A percentile compares a stretch with the other conserved stretches of the same genome.
Conservation (phyloP, 2,888 invertebrate species). For the Phasia obesa region DNA sequence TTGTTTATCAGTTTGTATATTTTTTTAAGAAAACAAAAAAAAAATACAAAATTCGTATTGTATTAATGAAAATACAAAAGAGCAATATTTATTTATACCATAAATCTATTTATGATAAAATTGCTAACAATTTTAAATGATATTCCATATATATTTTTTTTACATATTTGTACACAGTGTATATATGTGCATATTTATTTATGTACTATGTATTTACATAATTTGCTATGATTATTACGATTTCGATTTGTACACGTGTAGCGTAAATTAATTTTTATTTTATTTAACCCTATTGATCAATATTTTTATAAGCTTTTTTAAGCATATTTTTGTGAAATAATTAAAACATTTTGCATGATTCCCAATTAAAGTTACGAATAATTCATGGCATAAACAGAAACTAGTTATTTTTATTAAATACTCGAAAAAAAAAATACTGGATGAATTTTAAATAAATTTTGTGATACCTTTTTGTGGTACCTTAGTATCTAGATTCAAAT, state of each 20-base stretch:
- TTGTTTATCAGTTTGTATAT: constrained; percentile 42
- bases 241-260: neutral
- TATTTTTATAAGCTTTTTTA: constrained; percentile 10
- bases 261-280: constrained; percentile 5
- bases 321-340: constrained; percentile 18
- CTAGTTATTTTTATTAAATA: neutral
- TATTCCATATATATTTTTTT: neutral
- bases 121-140: constrained; percentile 1
- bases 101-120: constrained; percentile 1
- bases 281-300: constrained; percentile 22
- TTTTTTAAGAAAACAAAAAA: constrained; percentile 18
- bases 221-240: neutral
- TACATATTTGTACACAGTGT: neutral
- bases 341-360: constrained; percentile 23
- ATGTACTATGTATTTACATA: neutral
- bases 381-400: neutral
- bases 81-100: constrained; percentile 52
- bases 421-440: neutral
- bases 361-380: constrained; percentile 13
- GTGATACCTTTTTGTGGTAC: no score
- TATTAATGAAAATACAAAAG: constrained; percentile 25
- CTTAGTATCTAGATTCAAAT: no score
- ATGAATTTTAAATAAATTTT: no score
- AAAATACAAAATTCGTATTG: constrained; percentile 12
- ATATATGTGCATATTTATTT: neutral